A percentile compares a stretch with the other conserved stretches of the same genome.
Conservation (phyloP, 2,113 vertebrate genomes). For the Alosa alosa region DNA sequence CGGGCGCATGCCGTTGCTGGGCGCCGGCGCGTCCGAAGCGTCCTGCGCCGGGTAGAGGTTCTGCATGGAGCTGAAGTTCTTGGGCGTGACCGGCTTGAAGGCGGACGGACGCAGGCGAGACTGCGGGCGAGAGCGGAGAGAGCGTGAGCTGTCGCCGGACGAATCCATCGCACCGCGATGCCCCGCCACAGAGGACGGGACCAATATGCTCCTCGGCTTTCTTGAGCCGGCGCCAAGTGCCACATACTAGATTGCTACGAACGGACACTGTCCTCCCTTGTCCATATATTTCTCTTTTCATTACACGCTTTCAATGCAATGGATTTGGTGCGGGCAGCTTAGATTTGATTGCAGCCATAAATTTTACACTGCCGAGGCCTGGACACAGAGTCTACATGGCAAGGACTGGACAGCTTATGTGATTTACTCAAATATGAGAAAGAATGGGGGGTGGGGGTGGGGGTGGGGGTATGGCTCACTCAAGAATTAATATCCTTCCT, state of each 20-base stretch:
- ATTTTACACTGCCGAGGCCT: conserved; percentile 41
- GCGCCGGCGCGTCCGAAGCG: conserved; percentile 72
- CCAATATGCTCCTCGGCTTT: background rate
- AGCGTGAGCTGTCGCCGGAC: background rate
- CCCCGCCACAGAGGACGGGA: background rate
- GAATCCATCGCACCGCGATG: background rate
- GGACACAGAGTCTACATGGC: conserved; percentile 17
- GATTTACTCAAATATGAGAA: conserved; percentile 50
- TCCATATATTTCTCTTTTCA: conserved; percentile 33
- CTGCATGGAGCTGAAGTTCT: conserved; percentile 92
- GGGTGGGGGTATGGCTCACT: conserved; percentile 23
- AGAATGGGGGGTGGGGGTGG: background rate
- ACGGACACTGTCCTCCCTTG: conserved; percentile 26
- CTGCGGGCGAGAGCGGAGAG: conserved; percentile 56
- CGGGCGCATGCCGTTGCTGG: conserved; percentile 63
- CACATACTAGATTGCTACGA: background rate
- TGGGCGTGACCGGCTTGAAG: conserved; percentile 85
- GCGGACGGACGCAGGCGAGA: conserved; percentile 86
- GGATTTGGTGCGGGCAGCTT: conserved; percentile 37
- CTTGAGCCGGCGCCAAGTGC: background rate
- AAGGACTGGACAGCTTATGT: conserved; percentile 22
- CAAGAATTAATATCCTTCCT: conserved; percentile 21
- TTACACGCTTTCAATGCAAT: conserved; percentile 34
- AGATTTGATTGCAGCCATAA: conserved; percentile 55
- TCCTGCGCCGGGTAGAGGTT: conserved; percentile 87